A percentile compares a stretch with the other conserved stretches of the same genome.
phyloP scores from a whole-genome alignment of 2,113 vertebrate species.

The Bujurquina vittata region DNA sequence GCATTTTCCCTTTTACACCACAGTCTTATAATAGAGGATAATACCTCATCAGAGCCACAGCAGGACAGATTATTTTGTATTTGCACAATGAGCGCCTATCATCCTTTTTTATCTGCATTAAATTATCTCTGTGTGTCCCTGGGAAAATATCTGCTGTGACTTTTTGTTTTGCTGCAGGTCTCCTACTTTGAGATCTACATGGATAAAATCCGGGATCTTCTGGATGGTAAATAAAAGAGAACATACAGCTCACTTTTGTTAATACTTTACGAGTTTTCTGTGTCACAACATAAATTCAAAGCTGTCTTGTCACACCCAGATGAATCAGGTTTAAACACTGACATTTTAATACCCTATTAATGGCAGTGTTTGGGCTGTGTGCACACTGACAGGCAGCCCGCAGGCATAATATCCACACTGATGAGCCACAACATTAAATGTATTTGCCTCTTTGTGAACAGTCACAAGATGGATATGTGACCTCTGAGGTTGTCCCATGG shows the following conservation, averaged over 20 bases:
- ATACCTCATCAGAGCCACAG: background rate
- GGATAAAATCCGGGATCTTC: conserved; percentile 95
- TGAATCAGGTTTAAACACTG: background rate
- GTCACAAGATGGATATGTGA: background rate
- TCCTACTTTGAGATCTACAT: conserved; percentile 98
- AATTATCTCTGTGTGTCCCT: background rate
- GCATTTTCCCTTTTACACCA: conserved; percentile 25
- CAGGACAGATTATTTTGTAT: conserved; percentile 34
- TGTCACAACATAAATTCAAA: background rate
- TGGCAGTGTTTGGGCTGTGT: background rate
- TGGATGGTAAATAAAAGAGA: conserved; percentile 83
- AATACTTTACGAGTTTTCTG: background rate
- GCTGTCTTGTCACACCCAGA: background rate
- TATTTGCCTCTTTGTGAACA: background rate
- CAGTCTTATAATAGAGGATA: conserved; percentile 35
- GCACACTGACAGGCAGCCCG: background rate
- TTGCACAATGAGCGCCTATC: conserved; percentile 22
- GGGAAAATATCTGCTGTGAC: background rate
- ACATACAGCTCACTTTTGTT: background rate
- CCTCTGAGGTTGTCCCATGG: fast-evolving
- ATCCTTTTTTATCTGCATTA: conserved; percentile 3
- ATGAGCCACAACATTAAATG: background rate
- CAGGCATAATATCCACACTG: background rate
- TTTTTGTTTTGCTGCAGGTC: conserved; percentile 79
- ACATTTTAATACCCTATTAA: background rate